Conservation (phyloP, 2,888 invertebrate genomes). For the Nesidiocoris tenuis region DNA sequence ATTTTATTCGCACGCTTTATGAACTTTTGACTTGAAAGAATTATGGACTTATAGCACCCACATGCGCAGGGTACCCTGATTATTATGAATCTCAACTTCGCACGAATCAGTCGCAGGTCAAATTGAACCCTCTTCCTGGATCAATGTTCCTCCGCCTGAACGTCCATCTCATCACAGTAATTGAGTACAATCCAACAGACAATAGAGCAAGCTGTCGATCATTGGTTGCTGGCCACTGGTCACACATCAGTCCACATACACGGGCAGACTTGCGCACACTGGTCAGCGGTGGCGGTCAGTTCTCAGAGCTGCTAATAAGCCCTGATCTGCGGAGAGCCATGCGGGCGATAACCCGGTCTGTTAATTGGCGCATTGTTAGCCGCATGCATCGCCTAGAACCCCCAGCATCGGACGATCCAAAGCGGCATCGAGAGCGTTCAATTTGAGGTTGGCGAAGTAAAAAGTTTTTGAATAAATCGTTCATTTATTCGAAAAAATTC, state of each 20-base stretch:
- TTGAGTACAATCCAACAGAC: not conserved
- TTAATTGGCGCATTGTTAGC: not conserved
- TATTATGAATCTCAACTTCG: not conserved
- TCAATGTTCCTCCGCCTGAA: not conserved
- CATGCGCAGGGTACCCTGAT: not conserved
- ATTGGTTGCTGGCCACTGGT: not conserved
- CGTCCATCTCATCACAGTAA: not conserved
- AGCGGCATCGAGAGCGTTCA: no score
- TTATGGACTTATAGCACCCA: no score
- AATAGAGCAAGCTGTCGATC: not conserved
- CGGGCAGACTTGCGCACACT: no score
- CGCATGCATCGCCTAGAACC: not conserved
- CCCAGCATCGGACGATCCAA: no score
- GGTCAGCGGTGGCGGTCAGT: not conserved
- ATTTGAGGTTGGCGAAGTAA: no score
- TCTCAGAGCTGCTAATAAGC: not conserved
- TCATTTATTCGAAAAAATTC: no score
- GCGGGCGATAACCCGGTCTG: not conserved
- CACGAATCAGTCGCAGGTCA: not conserved
- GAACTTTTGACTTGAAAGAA: no score
- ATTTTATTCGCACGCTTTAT: no score
- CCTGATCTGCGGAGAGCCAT: not conserved
- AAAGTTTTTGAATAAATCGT: no score
- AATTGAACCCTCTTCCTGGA: not conserved
- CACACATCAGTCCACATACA: no score